Percentiles rank a stretch among this genome's conserved stretches.
Conservation (phyloP, 2,888 invertebrate genomes). For the Tromatobia lineatoria region DNA sequence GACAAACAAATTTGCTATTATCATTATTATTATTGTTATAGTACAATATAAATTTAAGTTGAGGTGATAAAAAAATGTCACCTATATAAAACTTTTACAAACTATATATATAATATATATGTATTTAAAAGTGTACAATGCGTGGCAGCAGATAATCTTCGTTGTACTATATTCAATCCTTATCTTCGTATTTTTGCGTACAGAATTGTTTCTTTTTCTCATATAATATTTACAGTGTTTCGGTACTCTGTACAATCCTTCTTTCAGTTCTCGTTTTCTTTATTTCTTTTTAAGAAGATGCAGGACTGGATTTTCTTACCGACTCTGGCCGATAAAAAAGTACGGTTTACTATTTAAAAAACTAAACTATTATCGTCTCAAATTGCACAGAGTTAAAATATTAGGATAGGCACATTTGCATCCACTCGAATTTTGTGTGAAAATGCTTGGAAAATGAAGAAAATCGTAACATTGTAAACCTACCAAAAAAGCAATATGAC, state of each 20-base stretch:
- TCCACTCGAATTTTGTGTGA: too few species aligned
- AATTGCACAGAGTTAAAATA: too few species aligned
- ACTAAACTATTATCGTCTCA: too few species aligned
- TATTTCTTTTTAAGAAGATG: constrained; percentile 16
- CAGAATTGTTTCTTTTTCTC: constrained; percentile 33
- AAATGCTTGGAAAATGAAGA: too few species aligned
- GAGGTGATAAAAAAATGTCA: constrained; percentile 52
- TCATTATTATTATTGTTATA: constrained; percentile 48
- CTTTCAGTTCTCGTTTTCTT: constrained; percentile 12
- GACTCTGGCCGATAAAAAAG: too few species aligned
- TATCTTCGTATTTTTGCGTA: constrained; percentile 16
- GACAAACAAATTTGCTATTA: constrained; percentile 40
- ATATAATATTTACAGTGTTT: constrained; percentile 46
- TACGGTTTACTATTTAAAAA: too few species aligned
- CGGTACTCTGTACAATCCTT: constrained; percentile 35
- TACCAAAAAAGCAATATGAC: too few species aligned
- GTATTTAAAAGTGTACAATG: constrained; percentile 44
- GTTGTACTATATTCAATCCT: constrained; percentile 45
- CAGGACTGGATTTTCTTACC: too few species aligned
- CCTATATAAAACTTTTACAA: constrained; percentile 53
- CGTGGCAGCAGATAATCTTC: constrained; percentile 56
- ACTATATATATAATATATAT: constrained; percentile 33
- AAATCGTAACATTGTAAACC: too few species aligned
- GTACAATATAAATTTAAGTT: constrained; percentile 56
- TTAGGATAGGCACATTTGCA: too few species aligned